Evolutionary conservation across 2,888 invertebrate species (phyloP), one percentile per base, ranked within the genome.

Genomic region (Tinea pellionella): DNA sequence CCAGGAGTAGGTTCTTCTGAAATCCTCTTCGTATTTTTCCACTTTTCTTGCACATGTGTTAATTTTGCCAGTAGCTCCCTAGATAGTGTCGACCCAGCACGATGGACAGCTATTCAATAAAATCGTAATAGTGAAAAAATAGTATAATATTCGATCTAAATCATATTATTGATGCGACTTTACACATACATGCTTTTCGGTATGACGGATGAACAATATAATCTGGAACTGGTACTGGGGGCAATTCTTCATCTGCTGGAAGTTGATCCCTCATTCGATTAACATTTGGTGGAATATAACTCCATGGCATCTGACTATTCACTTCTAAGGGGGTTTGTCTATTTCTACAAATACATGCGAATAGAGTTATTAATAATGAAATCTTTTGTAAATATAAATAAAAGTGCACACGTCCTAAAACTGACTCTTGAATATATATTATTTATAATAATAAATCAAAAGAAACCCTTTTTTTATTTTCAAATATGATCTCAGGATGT

Each of bases 221-320:
- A 68, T 91, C 90, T 0, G 91, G 90, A 56, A 89, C 81, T 0
- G 90, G 90, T 29, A 90, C 89, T 2, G 90, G 89, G 7, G 91
- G 91, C 63, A 89, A 74, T 57, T 89, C 89, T 63, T 89, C 88
- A 65, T 88, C 87, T 24, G 88, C 80, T 19, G 88, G 80, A 58
- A 83, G 70, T 37, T 81, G 77, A 64, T 80, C 79, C 8, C 87
- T 74, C 77, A 84, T 80, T 63, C 76, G 78, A 66, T 81, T 77
- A 29, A 80, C 72, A 6, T 81, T 70, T 59, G 79, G 72, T 0
- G 80, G 80, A 63, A 88, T 79, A 70, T 91, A 91, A 6, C 90
- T 89, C 91, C 91, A 91, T 12, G 90, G 90, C 67, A 90, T 72
- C 70, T 90, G 90, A 19, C 89, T 83, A 63, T 89, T 87, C 57